Evolutionary conservation across 2,113 vertebrate genomes (phyloP), one percentile per base, ranked within the genome.

Genomic region (Trachemys scripta): DNA sequence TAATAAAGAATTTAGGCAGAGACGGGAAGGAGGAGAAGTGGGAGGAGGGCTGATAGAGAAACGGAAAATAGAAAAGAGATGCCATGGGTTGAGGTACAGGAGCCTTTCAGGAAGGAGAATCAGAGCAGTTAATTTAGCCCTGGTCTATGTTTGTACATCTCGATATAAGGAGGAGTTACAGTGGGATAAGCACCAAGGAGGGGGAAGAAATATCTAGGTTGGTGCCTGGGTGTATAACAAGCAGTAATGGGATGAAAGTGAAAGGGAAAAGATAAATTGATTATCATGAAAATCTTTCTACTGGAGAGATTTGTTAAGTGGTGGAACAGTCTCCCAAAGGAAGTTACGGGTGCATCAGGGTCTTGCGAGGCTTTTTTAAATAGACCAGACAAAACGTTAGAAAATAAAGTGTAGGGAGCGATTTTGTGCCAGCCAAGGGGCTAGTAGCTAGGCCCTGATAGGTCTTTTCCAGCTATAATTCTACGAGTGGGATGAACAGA

Each of bases 201-300:
- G 31, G 93, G 72, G 31, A 90, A 88, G 62, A 88, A 90, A 94
- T 95, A 93, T 96, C 94, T 94, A 0, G 59, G 87, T 80, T 87
- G 80, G 85, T 97, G 89, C 88, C 20, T 14, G 42, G 72, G 75
- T 49, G 91, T 89, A 51, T 45, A 94, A 85, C 81, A 81, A 76
- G 95, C 89, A 97, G 94, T 96, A 85, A 82, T 86, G 88, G 97
- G 95, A 97, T 97, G 85, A 96, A 91, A 90, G 90, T 49, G 83
- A 51, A 51, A 92, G 54, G 62, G 80, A 90, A 95, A 96, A 76
- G 92, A 59, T 45, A 54, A 45, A 25, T 50, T 3, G 6, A 22
- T 80, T 76, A 1, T 79, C 90, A 19, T 85, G 27, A 84, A 95
- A 92, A 51, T 69, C 24, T 79, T 2, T 1, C 65, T 72, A 47